Percentiles rank a stretch among this genome's conserved stretches.
phyloP scores from a whole-genome alignment of 2,113 vertebrate species.

The Pollimyrus isidori region DNA sequence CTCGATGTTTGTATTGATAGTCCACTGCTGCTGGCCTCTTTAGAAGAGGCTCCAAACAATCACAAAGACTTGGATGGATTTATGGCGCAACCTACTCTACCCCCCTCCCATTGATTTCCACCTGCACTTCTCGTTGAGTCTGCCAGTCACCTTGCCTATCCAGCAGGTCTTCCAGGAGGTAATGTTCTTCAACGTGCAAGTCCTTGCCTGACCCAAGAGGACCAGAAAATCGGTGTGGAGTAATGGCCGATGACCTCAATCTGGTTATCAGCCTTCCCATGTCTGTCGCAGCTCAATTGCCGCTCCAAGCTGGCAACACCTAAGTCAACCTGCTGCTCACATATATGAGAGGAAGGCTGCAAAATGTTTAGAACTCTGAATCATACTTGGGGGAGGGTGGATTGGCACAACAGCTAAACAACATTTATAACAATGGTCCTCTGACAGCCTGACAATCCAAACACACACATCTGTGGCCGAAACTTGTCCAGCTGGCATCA shows the following conservation, averaged over 20 bases:
- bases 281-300: background rate
- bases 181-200: background rate
- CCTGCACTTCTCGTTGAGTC: background rate
- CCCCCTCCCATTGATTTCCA: background rate
- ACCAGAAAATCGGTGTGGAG: background rate
- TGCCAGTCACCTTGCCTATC: background rate
- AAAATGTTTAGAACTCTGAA: background rate
- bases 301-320: background rate
- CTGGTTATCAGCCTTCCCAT: background rate
- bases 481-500: background rate
- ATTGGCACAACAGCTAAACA: constrained; percentile 2
- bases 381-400: background rate
- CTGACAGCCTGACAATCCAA: background rate
- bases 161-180: background rate
- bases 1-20: background rate
- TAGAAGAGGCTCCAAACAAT: background rate
- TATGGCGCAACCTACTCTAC: background rate
- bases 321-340: background rate
- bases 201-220: background rate
- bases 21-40: background rate
- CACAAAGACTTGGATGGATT: background rate
- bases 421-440: background rate
- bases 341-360: background rate
- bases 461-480: constrained; percentile 4
- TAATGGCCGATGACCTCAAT: background rate